Percentiles rank a stretch among this genome's conserved stretches.
phyloP scores from a whole-genome alignment of 2,888 invertebrate species.

The Prosopocoilus inquinatus region DNA sequence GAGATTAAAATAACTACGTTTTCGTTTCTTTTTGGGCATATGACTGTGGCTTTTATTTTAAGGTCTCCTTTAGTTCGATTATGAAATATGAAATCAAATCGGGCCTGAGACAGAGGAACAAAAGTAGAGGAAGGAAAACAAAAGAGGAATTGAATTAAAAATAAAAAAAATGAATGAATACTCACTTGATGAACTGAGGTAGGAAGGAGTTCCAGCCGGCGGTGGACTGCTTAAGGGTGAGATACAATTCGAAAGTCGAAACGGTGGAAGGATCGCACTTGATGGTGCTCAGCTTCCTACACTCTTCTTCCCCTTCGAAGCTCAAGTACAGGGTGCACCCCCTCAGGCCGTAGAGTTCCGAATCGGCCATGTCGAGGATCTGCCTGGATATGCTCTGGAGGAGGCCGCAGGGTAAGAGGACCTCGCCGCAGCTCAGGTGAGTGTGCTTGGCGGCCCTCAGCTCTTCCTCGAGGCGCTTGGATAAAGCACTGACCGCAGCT shows the following conservation, averaged over 20 bases:
- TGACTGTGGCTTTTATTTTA: too few relatives aligned
- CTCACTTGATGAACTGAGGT: conserved; percentile 87
- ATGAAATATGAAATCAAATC: too few relatives aligned
- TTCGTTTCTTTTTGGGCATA: too few relatives aligned
- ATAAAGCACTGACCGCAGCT: conserved; percentile 66
- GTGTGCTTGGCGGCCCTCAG: conserved; percentile 77
- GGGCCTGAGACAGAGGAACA: too few relatives aligned
- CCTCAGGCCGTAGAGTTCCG: conserved; percentile 85
- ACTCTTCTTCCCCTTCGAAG: conserved; percentile 68
- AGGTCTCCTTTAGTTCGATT: too few relatives aligned
- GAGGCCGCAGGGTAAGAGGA: conserved; percentile 80
- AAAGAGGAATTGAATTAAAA: too few relatives aligned
- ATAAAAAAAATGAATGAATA: conserved; percentile 35
- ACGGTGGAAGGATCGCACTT: conserved; percentile 83
- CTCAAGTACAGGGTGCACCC: conserved; percentile 85
- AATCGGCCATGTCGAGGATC: conserved; percentile 79
- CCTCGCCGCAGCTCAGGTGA: conserved; percentile 80
- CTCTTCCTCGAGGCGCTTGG: conserved; percentile 74
- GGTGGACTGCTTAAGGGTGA: conserved; percentile 81
- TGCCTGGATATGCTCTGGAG: conserved; percentile 76
- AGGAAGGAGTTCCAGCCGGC: conserved; percentile 82
- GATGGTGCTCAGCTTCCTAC: conserved; percentile 73
- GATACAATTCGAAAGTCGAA: conserved; percentile 85
- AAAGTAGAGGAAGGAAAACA: too few relatives aligned
- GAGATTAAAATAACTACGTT: too few relatives aligned